A percentile compares a stretch with the other conserved stretches of the same genome.
Conservation (phyloP, 2,888 invertebrate genomes). For the Anthoptus insignis region DNA sequence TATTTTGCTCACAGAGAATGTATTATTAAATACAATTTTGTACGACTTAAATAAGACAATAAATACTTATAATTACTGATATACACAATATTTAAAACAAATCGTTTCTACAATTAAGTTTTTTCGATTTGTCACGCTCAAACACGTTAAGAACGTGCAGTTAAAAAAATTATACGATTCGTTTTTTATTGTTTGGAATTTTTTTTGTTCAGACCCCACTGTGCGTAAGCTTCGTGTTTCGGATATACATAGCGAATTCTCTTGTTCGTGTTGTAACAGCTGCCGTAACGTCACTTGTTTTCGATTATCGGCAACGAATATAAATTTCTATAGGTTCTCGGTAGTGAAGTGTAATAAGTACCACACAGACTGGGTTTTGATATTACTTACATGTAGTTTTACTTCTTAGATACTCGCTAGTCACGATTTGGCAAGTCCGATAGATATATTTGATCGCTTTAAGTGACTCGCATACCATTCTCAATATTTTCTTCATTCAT, state of each 20-base stretch:
- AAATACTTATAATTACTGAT: background rate
- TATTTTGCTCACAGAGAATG: too few relatives aligned
- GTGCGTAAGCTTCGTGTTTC: background rate
- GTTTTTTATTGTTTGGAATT: background rate
- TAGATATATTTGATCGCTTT: too few relatives aligned
- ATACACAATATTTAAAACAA: background rate
- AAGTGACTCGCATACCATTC: too few relatives aligned
- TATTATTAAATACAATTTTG: constrained; percentile 7
- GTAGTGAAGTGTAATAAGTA: too few relatives aligned
- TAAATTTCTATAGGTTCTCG: background rate
- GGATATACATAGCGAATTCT: background rate
- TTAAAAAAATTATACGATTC: background rate
- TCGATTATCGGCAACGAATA: background rate
- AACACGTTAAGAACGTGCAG: background rate
- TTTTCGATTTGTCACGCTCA: background rate
- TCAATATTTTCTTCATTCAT: too few relatives aligned
- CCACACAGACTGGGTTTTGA: too few relatives aligned
- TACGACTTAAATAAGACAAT: background rate
- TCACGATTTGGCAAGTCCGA: too few relatives aligned
- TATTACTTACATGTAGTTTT: too few relatives aligned
- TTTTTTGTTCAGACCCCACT: background rate
- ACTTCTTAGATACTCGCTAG: too few relatives aligned
- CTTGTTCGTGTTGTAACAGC: background rate
- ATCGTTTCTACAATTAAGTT: background rate
- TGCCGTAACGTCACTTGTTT: background rate